Evolutionary conservation across 2,888 invertebrate species (phyloP).

Genomic region (Rosalia funebris): DNA sequence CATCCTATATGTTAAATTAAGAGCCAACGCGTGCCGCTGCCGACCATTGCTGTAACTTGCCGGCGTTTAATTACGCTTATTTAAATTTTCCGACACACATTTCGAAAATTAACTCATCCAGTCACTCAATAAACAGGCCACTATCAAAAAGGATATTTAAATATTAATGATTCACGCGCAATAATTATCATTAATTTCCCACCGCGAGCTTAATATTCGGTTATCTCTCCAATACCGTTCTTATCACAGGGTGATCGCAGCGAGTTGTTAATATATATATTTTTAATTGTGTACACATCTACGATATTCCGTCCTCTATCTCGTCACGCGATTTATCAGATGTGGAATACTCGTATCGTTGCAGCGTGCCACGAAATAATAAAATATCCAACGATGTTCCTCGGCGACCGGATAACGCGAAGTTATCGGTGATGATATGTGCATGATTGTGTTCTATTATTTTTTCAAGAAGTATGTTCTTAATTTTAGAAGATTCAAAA

Average conservation of each 20-base stretch:
- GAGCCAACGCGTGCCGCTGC: too few species aligned
- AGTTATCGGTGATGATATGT: conserved; percentile 47
- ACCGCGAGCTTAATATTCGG: background rate
- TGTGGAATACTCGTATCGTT: background rate
- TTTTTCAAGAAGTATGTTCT: conserved; percentile 58
- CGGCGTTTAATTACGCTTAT: too few species aligned
- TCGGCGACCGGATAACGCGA: background rate
- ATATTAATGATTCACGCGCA: too few species aligned
- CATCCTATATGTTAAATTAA: too few species aligned
- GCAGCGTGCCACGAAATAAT: background rate
- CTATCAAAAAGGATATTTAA: too few species aligned
- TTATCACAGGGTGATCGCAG: background rate
- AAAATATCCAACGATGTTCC: background rate
- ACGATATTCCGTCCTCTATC: too few species aligned
- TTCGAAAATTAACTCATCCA: too few species aligned
- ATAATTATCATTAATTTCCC: background rate
- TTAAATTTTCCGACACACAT: too few species aligned
- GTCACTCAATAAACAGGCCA: too few species aligned
- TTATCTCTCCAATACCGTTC: background rate
- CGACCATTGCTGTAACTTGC: too few species aligned
- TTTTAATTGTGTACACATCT: conserved; percentile 6
- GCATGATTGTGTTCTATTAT: conserved; percentile 59
- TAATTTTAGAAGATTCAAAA: conserved; percentile 56
- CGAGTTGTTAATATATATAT: background rate
- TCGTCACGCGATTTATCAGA: conserved; percentile 12